Evolutionary conservation across 2,113 vertebrate species (phyloP), one percentile per base, ranked within the genome.

Genomic region (Origma solitaria): DNA sequence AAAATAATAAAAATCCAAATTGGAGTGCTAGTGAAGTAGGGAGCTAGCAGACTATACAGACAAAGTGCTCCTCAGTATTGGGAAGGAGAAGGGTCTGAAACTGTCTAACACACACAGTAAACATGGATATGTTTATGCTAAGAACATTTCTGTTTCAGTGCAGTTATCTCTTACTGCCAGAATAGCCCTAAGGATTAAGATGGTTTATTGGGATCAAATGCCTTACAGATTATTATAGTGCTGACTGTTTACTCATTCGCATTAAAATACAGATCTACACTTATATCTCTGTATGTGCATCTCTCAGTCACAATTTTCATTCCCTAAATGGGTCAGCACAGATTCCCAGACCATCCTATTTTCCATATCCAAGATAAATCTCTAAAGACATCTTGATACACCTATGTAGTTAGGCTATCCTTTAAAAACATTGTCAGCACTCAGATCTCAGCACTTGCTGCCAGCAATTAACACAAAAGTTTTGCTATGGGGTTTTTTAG

Each of bases 121-220:
- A 97, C 94, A 96, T 11, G 69, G 44, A 91, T 97, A 96, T 96
- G 65, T 98, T 97, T 97, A 97, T 97, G 95, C 94, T 98, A 97
- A 97, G 95, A 97, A 97, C 49, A 88, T 97, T 98, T 98, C 96
- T 95, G 95, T 96, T 97, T 97, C 96, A 72, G 20, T 97, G 71
- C 88, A 94, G 96, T 98, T 98, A 98, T 98, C 97, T 98, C 97
- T 95, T 88, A 90, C 96, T 97, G 93, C 97, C 98, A 98, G 98
- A 97, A 97, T 91, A 97, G 97, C 97, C 96, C 89, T 96, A 88
- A 97, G 98, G 98, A 98, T 98, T 98, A 98, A 97, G 95, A 97
- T 93, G 95, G 90, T 98, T 98, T 98, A 97, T 95, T 97, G 95
- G 98, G 97, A 98, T 98, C 98, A 98, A 98, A 98, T 96, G 96